These are phyloP conservation scores for Nemotelus pantherinus DNA, from an alignment of 2,888 invertebrate genomes.

Conservation along the genomic window DNA sequence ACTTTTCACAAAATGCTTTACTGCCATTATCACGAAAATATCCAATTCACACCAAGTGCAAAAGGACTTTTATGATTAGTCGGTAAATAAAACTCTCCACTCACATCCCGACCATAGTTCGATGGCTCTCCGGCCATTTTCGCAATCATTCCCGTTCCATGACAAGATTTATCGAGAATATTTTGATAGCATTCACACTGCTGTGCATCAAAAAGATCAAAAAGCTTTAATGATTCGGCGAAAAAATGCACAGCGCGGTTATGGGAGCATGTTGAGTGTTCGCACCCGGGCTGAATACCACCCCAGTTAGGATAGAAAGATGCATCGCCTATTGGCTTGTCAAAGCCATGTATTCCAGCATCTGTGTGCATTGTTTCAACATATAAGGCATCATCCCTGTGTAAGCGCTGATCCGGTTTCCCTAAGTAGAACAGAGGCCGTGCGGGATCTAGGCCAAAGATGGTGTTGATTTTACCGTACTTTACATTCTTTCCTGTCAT, in stretches of 20 bases:
- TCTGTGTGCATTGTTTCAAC: slow-evolving; percentile 62
- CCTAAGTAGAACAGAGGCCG: slow-evolving; percentile 44
- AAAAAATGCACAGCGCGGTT: slow-evolving; percentile 42
- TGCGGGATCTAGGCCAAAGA: slow-evolving; percentile 55
- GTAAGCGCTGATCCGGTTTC: slow-evolving; percentile 46
- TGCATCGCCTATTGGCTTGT: slow-evolving; percentile 55
- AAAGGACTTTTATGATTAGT: slow-evolving; percentile 42
- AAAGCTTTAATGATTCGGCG: slow-evolving; percentile 53
- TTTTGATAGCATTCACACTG: slow-evolving; percentile 14
- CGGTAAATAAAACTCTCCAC: slow-evolving; percentile 46
- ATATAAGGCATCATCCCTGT: slow-evolving; percentile 58
- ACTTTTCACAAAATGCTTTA: too few species aligned
- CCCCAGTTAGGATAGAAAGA: slow-evolving; percentile 66
- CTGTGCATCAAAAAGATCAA: slow-evolving; percentile 55
- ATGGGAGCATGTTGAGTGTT: slow-evolving; percentile 47
- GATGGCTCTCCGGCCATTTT: slow-evolving; percentile 56
- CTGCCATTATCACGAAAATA: too few species aligned
- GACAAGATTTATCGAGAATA: slow-evolving; percentile 25
- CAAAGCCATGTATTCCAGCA: slow-evolving; percentile 58
- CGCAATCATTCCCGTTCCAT: slow-evolving; percentile 8
- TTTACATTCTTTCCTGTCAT: slow-evolving; percentile 44
- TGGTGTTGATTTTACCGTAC: slow-evolving; percentile 38
- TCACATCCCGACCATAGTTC: slow-evolving; percentile 50
- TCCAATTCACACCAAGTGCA: background rate
- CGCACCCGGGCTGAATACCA: slow-evolving; percentile 67